Evolutionary conservation across 2,797 vertebrate species (phyloP), one percentile per base, ranked within the genome.

Genomic region (Gambusia yucatana): DNA sequence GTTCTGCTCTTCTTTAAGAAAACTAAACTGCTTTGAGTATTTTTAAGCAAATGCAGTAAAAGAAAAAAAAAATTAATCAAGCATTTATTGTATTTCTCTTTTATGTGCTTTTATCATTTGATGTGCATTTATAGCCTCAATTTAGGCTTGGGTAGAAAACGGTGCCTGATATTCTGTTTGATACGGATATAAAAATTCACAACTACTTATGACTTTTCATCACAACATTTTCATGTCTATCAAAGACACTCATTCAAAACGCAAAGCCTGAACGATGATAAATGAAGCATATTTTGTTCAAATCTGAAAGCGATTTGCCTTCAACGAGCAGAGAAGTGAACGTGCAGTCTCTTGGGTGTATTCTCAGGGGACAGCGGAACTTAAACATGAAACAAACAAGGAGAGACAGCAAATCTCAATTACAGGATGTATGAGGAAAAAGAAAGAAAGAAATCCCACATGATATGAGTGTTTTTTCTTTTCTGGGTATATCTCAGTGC

Each of bases 121-220:
- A 88, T 84, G 72, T 78, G 74, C 65, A 71, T 87, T 85, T 82
- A 87, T 65, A 76, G 73, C 67, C 72, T 77, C 75, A 43, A 84
- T 80, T 79, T 44, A 75, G 82, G 77, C 82, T 43, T 55, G 52
- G 63, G 36, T 78, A 87, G 70, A 80, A 63, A 88, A 86, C 43
- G 72, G 25, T 74, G 79, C 81, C 73, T 87, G 79, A 88, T 84
- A 84, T 85, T 86, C 76, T 50, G 39, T 84, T 84, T 73, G 76
- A 90, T 83, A 80, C 81, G 81, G 86, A 91, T 88, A 82, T 79
- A 77, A 80, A 70, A 88, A 85, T 75, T 4, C 70, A 79, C 80
- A 77, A 84, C 86, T 79, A 85, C 82, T 78, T 77, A 43, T 82
- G 82, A 87, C 79, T 89, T 89, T 88, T 89, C 79, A 91, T 91